Evolutionary conservation across 2,888 invertebrate species (phyloP).

Genomic region (Erebia ligea): DNA sequence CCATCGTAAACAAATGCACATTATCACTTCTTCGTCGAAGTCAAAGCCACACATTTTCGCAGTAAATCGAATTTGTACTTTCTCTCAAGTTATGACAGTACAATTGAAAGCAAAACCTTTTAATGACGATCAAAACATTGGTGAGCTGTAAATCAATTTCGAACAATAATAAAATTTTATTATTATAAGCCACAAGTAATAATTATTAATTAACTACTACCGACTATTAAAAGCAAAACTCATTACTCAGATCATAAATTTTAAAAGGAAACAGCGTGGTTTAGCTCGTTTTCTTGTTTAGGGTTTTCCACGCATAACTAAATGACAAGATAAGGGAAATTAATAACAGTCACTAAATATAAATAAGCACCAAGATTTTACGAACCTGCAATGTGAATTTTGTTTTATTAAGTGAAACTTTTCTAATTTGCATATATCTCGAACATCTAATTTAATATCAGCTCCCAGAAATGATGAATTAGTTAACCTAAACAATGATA

Average conservation of each 20-base stretch:
- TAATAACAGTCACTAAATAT: conserved; percentile 10
- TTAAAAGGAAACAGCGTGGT: conserved; percentile 8
- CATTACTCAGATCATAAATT: conserved; percentile 21
- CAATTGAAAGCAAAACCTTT: conserved; percentile 2
- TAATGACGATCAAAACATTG: neutral
- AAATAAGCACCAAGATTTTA: conserved; percentile 9
- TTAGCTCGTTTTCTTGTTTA: conserved; percentile 17
- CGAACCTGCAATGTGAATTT: conserved; percentile 8
- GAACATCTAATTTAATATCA: neutral
- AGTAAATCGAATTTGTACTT: conserved; percentile 4
- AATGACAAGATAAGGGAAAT: conserved; percentile 21
- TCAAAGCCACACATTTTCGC: neutral
- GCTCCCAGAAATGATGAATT: neutral
- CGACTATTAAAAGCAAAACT: conserved; percentile 15
- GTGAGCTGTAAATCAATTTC: neutral
- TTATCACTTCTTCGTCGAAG: neutral
- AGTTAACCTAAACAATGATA: neutral
- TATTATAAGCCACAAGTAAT: conserved; percentile 12
- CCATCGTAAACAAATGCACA: neutral
- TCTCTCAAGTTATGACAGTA: conserved; percentile 10
- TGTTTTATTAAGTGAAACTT: conserved; percentile 10
- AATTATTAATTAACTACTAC: conserved; percentile 5
- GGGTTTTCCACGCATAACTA: conserved; percentile 17
- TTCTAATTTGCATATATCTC: neutral
- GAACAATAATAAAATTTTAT: conserved; percentile 4